Evolutionary conservation across 2,797 vertebrate species (phyloP).

Genomic region (Carduelis carduelis): DNA sequence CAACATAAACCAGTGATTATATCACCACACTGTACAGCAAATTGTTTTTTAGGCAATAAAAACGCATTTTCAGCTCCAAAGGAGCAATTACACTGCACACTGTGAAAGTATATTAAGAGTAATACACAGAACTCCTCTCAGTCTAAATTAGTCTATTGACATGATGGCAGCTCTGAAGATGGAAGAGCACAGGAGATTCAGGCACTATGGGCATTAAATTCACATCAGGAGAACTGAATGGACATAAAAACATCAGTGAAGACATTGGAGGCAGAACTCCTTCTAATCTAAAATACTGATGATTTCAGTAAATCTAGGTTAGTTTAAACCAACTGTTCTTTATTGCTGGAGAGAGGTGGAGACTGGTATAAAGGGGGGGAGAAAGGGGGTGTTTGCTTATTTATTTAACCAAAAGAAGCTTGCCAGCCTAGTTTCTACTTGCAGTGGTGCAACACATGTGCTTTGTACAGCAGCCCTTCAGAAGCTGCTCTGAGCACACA

Average conservation of each 20-base stretch:
- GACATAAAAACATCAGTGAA: not conserved
- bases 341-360: not conserved
- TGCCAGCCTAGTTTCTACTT: not conserved
- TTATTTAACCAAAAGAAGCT: not conserved
- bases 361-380: rapidly evolving
- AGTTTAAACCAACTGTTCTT: not conserved
- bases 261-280: not conserved
- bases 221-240: not conserved
- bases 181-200: not conserved
- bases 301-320: not conserved
- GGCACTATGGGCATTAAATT: not conserved
- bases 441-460: not conserved
- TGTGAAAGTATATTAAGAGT: conserved; percentile 54
- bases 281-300: not conserved
- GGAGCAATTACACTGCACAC: conserved; percentile 56
- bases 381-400: not conserved
- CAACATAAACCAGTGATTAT: conserved; percentile 32
- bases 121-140: conserved; percentile 31
- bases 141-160: conserved; percentile 31
- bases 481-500: not conserved
- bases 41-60: conserved; percentile 62
- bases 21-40: conserved; percentile 22
- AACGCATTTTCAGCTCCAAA: conserved; percentile 64
- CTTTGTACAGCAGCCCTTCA: not conserved
- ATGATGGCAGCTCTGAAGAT: not conserved